Base-by-base conservation (phyloP, 2,113 vertebrate genomes). In the Gadus macrocephalus region DNA sequence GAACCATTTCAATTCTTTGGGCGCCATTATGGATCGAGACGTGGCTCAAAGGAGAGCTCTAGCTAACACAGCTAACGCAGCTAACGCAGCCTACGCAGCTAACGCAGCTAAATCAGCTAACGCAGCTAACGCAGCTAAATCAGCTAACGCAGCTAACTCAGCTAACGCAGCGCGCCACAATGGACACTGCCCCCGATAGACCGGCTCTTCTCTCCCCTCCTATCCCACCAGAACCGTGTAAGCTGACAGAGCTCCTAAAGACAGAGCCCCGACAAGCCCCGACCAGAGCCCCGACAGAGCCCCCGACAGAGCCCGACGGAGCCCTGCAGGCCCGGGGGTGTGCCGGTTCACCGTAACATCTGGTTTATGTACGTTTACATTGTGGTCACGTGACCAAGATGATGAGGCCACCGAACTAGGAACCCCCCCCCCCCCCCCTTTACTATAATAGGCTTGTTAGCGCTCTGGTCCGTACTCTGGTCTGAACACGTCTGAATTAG, bases 171-270 rank as follows among this genome's bases (percentile, higher is more conserved):
- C 53, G 66, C 4, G 53, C 71, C 5, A 91, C 86, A 89, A 90
- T 76, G 31, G 81, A 64, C 73, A 85, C 69, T 87, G 69, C 81
- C 78, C 61, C 58, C 72, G 58, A 28, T 79, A 90, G 81, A 91
- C 73, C 71, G 75, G 2, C 68, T 59, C 81, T n/a, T n/a, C n/a
- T n/a, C n/a, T n/a, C n/a, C n/a, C n/a, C n/a, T n/a, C n/a, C n/a
- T n/a, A n/a, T n/a, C n/a, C n/a, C n/a, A n/a, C n/a, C n/a, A n/a
- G n/a, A n/a, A n/a, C n/a, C n/a, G n/a, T n/a, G n/a, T n/a, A n/a
- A n/a, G n/a, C n/a, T n/a, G n/a, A n/a, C n/a, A n/a, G n/a, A n/a
- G n/a, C n/a, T n/a, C n/a, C n/a, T n/a, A n/a, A n/a, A n/a, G n/a
- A n/a, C n/a, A n/a, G n/a, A n/a, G n/a, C n/a, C n/a, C n/a, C n/a